phyloP scores from a whole-genome alignment of 2,113 vertebrate species.

The Callorhinus ursinus region DNA sequence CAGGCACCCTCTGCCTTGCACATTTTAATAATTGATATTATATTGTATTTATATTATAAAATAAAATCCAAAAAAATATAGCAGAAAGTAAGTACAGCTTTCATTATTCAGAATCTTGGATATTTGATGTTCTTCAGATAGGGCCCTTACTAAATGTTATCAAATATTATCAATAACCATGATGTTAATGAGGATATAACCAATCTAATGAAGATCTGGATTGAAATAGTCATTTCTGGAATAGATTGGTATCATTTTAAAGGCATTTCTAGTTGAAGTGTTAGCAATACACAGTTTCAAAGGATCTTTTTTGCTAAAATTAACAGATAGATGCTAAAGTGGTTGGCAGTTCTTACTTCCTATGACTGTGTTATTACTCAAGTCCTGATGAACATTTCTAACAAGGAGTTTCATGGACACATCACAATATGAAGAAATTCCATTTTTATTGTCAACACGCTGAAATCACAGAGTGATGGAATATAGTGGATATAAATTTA shows the following conservation, averaged over 20 bases:
- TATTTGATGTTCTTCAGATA: not conserved
- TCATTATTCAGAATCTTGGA: not conserved
- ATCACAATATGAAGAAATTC: not conserved
- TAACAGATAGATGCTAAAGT: not conserved
- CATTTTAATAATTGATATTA: not conserved
- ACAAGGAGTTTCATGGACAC: not conserved
- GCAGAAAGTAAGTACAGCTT: not conserved
- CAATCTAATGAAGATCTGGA: too few species aligned
- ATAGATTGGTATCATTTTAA: not conserved
- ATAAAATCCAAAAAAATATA: not conserved
- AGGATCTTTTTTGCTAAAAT: not conserved
- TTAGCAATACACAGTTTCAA: not conserved
- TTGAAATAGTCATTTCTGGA: too few species aligned
- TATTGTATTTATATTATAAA: not conserved
- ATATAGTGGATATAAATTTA: not conserved
- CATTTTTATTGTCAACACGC: not conserved
- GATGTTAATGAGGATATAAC: too few species aligned
- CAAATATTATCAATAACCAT: fast-evolving
- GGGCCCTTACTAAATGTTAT: not conserved
- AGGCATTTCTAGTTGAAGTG: not conserved
- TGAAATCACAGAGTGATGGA: not conserved
- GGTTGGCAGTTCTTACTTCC: not conserved
- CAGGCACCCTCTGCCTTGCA: not conserved
- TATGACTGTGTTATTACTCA: not conserved
- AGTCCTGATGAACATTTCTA: not conserved